Evolutionary conservation across 2,797 vertebrate genomes (phyloP), one percentile per base, ranked within the genome.

Genomic region (Eremophila alpestris): DNA sequence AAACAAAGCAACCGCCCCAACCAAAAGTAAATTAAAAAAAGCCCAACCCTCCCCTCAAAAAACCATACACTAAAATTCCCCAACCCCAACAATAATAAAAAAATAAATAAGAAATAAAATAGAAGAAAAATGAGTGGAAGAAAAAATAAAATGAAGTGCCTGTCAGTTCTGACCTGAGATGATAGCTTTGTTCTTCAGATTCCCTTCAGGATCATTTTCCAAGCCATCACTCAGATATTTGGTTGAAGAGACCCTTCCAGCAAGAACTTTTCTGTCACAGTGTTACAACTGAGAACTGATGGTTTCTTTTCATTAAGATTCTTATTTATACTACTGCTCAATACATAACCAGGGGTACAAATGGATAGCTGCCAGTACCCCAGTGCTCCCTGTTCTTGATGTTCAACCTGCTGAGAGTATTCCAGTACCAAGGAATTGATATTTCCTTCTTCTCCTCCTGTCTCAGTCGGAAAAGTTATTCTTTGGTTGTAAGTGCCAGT

Each of bases 291-390:
- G 59, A 90, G 51, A 90, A 89, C 18, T 20, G 20, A 58, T 43
- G 40, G 40, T 76, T 87, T 56, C 27, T 87, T 96, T 89, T 83
- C n/a, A 69, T 92, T 87, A 84, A 76, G 94, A 84, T 87, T 90
- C 32, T 59, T 85, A 34, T 69, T 92, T 87, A n/a, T 27, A 60
- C 16, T 77, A 27, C 49, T n/a, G 21, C 41, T 87, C 21, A 84
- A 5, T 52, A 69, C 36, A 41, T 56, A 77, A 77, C n/a, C 0
- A 0, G 27, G 11, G 29, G 18, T 84, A 76, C 21, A 82, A 36
- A 64, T 38, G 38, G 7, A 26, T 52, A 79, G 13, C 29, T 93
- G 21, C 27, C 5, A 7, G 21, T 48, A 76, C 19, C 52, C 29
- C 17, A 26, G 12, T 38, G 32, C 16, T 87, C 24, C 59, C 34